Percentiles rank a stretch among this genome's conserved stretches.
These are phyloP conservation scores for Poecilia picta DNA, from an alignment of 2,797 vertebrate species.

Conservation along the genomic window DNA sequence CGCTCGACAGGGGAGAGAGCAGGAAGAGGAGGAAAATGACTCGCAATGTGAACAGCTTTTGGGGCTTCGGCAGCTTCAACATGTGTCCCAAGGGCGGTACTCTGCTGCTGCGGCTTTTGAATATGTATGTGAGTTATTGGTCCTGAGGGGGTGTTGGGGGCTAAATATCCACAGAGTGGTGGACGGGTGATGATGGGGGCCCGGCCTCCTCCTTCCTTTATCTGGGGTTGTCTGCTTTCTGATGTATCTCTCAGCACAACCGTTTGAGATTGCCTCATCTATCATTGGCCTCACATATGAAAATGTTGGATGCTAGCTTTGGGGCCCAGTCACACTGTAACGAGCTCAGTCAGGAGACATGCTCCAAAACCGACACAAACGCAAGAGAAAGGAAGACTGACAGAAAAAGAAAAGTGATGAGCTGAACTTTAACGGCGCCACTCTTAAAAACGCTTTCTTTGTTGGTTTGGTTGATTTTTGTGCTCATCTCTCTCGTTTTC, in stretches of 20 bases:
- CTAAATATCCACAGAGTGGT: conserved; percentile 63
- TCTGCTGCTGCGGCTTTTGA: conserved; percentile 68
- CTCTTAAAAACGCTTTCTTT: background rate
- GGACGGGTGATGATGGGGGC: conserved; percentile 63
- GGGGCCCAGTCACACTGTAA: conserved; percentile 67
- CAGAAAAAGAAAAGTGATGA: conserved; percentile 18
- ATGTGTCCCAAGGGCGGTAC: conserved; percentile 62
- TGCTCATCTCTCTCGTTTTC: background rate
- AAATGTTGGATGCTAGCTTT: conserved; percentile 73
- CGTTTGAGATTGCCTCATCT: conserved; percentile 84
- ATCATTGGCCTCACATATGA: conserved; percentile 80
- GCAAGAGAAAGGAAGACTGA: background rate
- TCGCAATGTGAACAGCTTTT: conserved; percentile 45
- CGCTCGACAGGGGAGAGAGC: conserved; percentile 7
- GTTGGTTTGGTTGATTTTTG: background rate
- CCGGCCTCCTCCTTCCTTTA: conserved; percentile 69
- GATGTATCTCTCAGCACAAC: conserved; percentile 83
- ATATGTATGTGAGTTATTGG: conserved; percentile 80
- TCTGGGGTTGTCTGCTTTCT: conserved; percentile 78
- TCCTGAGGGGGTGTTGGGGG: conserved; percentile 74
- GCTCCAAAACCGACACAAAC: conserved; percentile 36
- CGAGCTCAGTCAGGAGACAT: conserved; percentile 69
- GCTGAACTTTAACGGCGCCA: conserved; percentile 19
- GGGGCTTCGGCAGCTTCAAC: conserved; percentile 58
- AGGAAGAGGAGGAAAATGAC: conserved; percentile 41